Conservation (phyloP, 2,888 invertebrate species). For the Spodoptera exigua region DNA sequence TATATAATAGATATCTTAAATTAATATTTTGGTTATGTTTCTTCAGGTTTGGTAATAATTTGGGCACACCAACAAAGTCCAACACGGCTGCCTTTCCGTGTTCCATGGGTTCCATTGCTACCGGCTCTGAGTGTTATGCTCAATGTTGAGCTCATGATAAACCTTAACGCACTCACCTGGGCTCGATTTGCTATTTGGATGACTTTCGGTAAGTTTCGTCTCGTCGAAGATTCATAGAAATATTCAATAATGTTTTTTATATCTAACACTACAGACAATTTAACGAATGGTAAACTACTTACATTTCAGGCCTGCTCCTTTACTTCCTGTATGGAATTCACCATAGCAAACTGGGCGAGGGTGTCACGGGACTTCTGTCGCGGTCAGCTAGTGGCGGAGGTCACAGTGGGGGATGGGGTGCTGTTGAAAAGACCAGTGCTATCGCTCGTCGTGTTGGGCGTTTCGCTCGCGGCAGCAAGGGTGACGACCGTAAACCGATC, state of each 20-base stretch:
- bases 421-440: conserved; percentile 83
- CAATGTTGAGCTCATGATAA: conserved; percentile 95
- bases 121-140: conserved; percentile 94
- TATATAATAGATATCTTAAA: no score
- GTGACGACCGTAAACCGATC: conserved; percentile 84
- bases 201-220: conserved; percentile 90
- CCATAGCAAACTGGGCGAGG: conserved; percentile 94
- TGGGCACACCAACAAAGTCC: conserved; percentile 94
- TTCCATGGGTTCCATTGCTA: conserved; percentile 94
- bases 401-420: conserved; percentile 81
- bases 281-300: neutral
- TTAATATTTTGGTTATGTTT: neutral
- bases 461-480: conserved; percentile 77
- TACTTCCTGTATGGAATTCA: conserved; percentile 96
- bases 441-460: conserved; percentile 80
- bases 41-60: conserved; percentile 92
- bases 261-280: neutral
- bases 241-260: neutral
- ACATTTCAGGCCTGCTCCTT: conserved; percentile 91
- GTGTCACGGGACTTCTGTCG: conserved; percentile 82
- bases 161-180: conserved; percentile 95
- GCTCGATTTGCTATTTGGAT: conserved; percentile 96
- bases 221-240: neutral
- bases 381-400: conserved; percentile 80
- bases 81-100: conserved; percentile 92